Conservation (phyloP, 2,797 vertebrate genomes). For the Molossus molossus region DNA sequence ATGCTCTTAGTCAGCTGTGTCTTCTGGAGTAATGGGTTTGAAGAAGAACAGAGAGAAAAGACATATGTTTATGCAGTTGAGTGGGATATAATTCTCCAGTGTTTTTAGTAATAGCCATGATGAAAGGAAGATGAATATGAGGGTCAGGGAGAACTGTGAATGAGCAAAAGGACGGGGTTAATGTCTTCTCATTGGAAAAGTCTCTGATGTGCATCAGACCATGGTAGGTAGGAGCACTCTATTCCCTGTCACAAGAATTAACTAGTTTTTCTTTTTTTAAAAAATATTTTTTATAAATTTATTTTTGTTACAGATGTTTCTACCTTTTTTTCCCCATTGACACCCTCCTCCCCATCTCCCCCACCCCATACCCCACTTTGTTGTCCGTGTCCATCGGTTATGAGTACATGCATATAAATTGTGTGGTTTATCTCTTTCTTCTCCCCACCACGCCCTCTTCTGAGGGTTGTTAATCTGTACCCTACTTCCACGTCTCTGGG, state of each 20-base stretch:
- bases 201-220: constrained; percentile 74
- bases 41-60: constrained; percentile 27
- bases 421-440: no score
- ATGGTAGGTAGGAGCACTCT: constrained; percentile 72
- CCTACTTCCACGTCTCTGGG: no score
- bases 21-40: neutral
- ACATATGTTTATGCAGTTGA: neutral
- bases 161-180: constrained; percentile 25
- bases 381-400: no score
- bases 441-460: no score
- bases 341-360: no score
- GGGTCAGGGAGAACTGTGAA: neutral
- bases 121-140: constrained; percentile 72
- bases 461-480: no score
- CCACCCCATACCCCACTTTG: no score
- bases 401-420: no score
- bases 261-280: constrained; percentile 57
- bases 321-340: no score
- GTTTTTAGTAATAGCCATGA: constrained; percentile 63
- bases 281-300: no score
- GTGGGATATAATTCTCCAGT: constrained; percentile 20
- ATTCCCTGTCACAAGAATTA: constrained; percentile 79
- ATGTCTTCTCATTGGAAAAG: constrained; percentile 72
- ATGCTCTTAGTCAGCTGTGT: neutral
- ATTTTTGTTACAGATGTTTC: no score